A percentile compares a stretch with the other conserved stretches of the same genome.
phyloP scores from a whole-genome alignment of 2,888 invertebrate genomes.

The Acanthosepion lycidas region DNA sequence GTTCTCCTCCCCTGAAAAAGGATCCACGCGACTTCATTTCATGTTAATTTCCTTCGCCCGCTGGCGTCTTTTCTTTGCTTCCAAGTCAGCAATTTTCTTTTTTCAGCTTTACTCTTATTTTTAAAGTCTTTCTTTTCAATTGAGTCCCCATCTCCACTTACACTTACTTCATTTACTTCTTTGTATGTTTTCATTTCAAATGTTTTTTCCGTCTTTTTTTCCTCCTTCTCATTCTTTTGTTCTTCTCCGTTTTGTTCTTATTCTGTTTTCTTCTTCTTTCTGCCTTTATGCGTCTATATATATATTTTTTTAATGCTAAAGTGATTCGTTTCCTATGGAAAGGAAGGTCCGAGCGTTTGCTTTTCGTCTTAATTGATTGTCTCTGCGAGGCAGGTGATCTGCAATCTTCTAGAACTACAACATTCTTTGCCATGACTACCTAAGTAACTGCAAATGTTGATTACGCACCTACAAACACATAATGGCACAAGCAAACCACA shows the following conservation, averaged over 20 bases:
- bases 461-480: background rate
- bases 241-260: background rate
- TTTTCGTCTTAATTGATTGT: background rate
- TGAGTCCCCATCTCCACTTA: background rate
- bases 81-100: background rate
- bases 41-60: constrained; percentile 33
- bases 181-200: background rate
- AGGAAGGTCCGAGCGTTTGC: constrained; percentile 11
- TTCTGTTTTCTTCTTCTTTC: too few species aligned
- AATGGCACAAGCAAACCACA: too few species aligned
- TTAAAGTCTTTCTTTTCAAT: background rate
- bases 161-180: background rate
- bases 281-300: background rate
- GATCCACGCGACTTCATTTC: constrained; percentile 33
- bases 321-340: background rate
- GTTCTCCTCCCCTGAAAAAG: background rate
- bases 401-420: background rate
- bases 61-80: background rate
- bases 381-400: constrained; percentile 8
- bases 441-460: background rate
- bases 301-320: background rate
- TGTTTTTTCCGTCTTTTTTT: background rate
- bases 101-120: background rate
- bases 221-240: background rate
- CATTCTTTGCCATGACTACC: background rate